These are phyloP conservation scores for Carposina sasakii DNA, from an alignment of 1,140 invertebrate species.

Conservation along the genomic window DNA sequence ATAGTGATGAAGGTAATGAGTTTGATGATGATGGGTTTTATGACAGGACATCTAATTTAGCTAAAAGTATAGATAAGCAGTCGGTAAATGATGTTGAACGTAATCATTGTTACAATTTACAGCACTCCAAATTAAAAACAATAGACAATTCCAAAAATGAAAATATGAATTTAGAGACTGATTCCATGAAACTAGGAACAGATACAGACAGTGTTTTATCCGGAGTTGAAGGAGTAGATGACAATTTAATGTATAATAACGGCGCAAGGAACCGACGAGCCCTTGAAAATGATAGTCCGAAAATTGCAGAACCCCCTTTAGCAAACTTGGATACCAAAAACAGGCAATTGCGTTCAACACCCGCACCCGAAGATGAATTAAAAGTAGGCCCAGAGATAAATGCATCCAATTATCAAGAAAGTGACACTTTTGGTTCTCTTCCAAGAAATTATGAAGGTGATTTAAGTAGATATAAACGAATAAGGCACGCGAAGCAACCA, in stretches of 20 bases:
- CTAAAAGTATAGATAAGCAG: conserved; percentile 14
- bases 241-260: conserved; percentile 51
- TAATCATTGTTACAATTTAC: neutral
- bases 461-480: conserved; percentile 49
- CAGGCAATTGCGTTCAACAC: conserved; percentile 16
- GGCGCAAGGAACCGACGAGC: conserved; percentile 33
- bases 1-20: conserved; percentile 52
- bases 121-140: neutral
- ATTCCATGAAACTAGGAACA: conserved; percentile 40
- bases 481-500: conserved; percentile 40
- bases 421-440: conserved; percentile 42
- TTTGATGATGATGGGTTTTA: conserved; percentile 51
- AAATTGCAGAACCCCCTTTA: conserved; percentile 1
- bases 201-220: conserved; percentile 50
- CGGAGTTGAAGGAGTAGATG: conserved; percentile 47
- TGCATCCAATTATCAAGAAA: conserved; percentile 32
- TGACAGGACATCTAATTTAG: conserved; percentile 40
- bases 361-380: conserved; percentile 19
- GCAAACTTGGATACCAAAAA: neutral
- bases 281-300: conserved; percentile 9
- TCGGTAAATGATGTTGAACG: neutral
- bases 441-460: conserved; percentile 42
- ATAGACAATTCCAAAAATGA: no score
- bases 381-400: conserved; percentile 29
- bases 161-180: conserved; percentile 24